Conservation (phyloP, 2,797 vertebrate genomes). For the Oreochromis grahami region DNA sequence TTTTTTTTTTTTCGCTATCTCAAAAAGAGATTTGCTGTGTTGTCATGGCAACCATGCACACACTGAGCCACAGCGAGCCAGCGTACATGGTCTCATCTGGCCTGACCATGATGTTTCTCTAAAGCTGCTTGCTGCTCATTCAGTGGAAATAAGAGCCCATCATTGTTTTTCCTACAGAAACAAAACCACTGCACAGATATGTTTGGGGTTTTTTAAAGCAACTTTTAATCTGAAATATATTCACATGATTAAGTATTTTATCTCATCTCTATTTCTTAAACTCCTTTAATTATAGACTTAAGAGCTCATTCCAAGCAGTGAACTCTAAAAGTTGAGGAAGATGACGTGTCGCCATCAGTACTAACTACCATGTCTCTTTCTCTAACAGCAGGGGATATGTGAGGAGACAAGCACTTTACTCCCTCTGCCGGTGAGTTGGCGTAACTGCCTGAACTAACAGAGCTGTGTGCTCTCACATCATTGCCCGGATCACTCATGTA, state of each 20-base stretch:
- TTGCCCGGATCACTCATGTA: conserved; percentile 39
- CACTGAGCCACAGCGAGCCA: conserved; percentile 32
- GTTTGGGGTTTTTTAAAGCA: background rate
- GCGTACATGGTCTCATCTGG: conserved; percentile 63
- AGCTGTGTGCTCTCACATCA: conserved; percentile 12
- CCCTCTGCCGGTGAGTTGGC: conserved; percentile 74
- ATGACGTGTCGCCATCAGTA: conserved; percentile 3
- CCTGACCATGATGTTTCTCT: conserved; percentile 40
- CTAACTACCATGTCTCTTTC: conserved; percentile 23
- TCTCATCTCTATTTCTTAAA: background rate
- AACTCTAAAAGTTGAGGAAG: conserved; percentile 4
- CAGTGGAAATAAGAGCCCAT: background rate
- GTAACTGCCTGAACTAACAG: conserved; percentile 5
- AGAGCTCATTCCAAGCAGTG: background rate
- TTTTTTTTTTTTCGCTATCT: conserved; percentile 15
- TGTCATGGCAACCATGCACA: conserved; percentile 72
- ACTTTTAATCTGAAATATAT: background rate
- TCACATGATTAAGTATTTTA: background rate
- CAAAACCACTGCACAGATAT: background rate
- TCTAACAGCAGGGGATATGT: conserved; percentile 60
- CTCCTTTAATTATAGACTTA: background rate
- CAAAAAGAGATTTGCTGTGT: conserved; percentile 61
- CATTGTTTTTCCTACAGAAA: background rate
- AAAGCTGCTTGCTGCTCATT: conserved; percentile 34
- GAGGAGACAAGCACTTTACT: conserved; percentile 57